A percentile compares a stretch with the other conserved stretches of the same genome.
phyloP scores from a whole-genome alignment of 2,797 vertebrate genomes.

The Vultur gryphus region DNA sequence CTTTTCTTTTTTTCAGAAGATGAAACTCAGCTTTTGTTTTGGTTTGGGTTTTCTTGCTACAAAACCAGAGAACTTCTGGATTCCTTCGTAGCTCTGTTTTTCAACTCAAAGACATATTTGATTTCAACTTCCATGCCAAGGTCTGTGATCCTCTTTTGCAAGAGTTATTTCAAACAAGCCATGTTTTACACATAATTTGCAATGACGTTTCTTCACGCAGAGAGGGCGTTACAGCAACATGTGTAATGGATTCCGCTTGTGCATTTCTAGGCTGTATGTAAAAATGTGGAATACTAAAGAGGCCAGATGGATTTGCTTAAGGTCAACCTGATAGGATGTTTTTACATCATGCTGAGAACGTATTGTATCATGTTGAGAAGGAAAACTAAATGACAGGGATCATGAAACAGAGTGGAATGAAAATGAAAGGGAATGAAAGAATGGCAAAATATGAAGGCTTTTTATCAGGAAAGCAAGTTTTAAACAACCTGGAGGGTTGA shows the following conservation, averaged over 20 bases:
- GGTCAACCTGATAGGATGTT: background rate
- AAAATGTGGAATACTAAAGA: background rate
- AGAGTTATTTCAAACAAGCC: background rate
- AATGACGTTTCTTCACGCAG: background rate
- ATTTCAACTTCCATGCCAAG: background rate
- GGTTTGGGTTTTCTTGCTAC: background rate
- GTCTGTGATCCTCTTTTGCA: background rate
- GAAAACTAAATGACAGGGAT: background rate
- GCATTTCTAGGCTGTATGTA: background rate
- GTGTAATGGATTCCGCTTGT: background rate
- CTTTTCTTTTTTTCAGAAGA: background rate
- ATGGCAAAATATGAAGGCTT: background rate
- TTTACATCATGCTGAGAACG: background rate
- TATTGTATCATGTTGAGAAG: background rate
- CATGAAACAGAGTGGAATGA: background rate
- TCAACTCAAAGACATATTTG: background rate
- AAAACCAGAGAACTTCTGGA: background rate
- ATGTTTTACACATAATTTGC: background rate
- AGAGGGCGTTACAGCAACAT: background rate
- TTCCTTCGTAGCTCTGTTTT: background rate
- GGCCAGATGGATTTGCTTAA: background rate
- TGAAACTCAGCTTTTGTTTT: background rate
- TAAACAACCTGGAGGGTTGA: background rate
- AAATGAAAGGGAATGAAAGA: background rate
- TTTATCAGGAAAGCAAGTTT: background rate